Evolutionary conservation across 2,797 vertebrate species (phyloP), one percentile per base, ranked within the genome.

Genomic region (Eurystomus glaucurus): DNA sequence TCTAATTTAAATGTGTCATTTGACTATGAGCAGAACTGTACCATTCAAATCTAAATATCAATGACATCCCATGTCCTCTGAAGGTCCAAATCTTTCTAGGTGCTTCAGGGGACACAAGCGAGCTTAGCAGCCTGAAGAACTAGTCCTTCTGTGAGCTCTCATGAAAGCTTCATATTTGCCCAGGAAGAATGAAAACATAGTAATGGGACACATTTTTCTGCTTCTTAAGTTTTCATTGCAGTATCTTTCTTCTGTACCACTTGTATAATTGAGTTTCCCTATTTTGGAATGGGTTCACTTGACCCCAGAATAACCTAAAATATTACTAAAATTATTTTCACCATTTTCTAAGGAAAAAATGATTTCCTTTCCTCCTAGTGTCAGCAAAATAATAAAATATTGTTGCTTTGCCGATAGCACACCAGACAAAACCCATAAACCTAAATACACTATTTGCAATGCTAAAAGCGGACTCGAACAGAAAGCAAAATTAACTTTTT

Each of bases 301-400:
- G 91, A 96, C 75, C 89, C 20, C n/a, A 75, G 85, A 91, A 93
- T 72, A 96, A 93, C 72, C 82, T 65, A 96, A 97, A 96, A 96
- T 91, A 93, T 89, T 91, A 94, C 69, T 90, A 96, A 82, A 94
- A 92, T 97, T 93, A 89, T 96, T 96, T 93, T 76, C 33, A 91
- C 61, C 35, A 48, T 89, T 96, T 96, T 94, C 90, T 92, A 86
- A 92, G 88, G 72, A 95, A 96, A 96, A 66, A 95, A 84, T 77
- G 2, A 72, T 89, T 92, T 96, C 85, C 72, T 94, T 97, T 69
- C 88, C 90, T 95, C 51, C 75, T 78, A 45, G 52, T 83, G 84
- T 97, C 75, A 94, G 90, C 62, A 95, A 86, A 94, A 96, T 96
- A 97, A 97, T 80, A 84, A 96, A 89, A 94, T 89, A 92, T 90